A percentile compares a stretch with the other conserved stretches of the same genome.
phyloP scores from a whole-genome alignment of 2,113 vertebrate species.

The Mirza zaza region DNA sequence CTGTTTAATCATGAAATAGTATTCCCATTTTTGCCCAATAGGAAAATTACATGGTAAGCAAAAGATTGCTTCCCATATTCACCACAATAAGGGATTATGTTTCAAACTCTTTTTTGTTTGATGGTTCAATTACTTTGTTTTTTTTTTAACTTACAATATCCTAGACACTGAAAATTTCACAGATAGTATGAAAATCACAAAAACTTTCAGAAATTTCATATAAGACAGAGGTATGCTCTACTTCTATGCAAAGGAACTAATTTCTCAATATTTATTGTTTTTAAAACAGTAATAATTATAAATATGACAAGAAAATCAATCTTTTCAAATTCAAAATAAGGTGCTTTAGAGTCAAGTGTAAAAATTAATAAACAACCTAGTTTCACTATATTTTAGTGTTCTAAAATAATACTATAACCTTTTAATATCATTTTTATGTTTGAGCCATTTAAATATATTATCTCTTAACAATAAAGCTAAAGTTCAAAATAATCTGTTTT shows the following conservation, averaged over 20 bases:
- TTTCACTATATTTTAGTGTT: slow-evolving; percentile 6
- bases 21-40: neutral
- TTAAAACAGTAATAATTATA: neutral
- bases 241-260: neutral
- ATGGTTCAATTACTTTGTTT: neutral
- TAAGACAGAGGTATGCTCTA: neutral
- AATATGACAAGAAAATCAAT: neutral
- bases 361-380: neutral
- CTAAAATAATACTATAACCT: neutral
- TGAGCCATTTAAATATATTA: neutral
- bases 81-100: neutral
- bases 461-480: neutral
- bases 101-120: slow-evolving; percentile 28
- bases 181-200: neutral
- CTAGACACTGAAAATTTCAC: neutral
- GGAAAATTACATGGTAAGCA: neutral
- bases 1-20: neutral
- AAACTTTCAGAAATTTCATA: neutral
- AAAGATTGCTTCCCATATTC: neutral
- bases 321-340: neutral
- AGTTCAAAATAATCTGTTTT: neutral
- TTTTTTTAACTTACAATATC: slow-evolving; percentile 31
- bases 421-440: neutral
- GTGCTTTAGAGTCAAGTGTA: neutral
- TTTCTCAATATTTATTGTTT: slow-evolving; percentile 12